Conservation (phyloP, 2,888 invertebrate species). For the Apamea crenata region DNA sequence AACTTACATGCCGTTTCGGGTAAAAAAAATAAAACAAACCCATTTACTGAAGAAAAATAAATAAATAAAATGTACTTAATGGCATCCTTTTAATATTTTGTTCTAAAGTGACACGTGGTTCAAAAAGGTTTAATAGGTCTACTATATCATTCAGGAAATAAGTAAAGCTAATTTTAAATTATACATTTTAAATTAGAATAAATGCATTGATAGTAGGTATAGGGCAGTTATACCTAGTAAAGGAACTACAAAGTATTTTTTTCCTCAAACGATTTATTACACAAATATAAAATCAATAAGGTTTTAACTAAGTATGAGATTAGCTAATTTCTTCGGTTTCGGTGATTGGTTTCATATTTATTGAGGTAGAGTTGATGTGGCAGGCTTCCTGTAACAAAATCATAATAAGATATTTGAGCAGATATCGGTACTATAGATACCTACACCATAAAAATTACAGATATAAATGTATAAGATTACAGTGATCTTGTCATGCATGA, state of each 20-base stretch:
- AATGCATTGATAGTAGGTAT: background rate
- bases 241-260: background rate
- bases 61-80: constrained; percentile 5
- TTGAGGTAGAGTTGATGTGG: constrained; percentile 75
- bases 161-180: background rate
- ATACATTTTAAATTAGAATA: background rate
- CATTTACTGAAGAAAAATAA: background rate
- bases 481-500: background rate
- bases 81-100: constrained; percentile 16
- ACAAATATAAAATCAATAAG: constrained; percentile 46
- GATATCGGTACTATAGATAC: no score
- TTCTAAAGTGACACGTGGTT: background rate
- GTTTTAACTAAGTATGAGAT: constrained; percentile 43
- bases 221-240: background rate
- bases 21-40: constrained; percentile 16
- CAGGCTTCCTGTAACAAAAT: constrained; percentile 76
- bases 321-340: constrained; percentile 80
- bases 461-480: background rate
- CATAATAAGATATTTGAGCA: background rate
- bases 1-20: background rate
- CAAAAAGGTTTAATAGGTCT: background rate
- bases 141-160: background rate
- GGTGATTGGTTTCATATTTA: constrained; percentile 83
- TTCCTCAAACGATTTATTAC: constrained; percentile 49
- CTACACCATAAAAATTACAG: no score